Conservation (phyloP, 2,888 invertebrate genomes). For the Drosophila emarginata region DNA sequence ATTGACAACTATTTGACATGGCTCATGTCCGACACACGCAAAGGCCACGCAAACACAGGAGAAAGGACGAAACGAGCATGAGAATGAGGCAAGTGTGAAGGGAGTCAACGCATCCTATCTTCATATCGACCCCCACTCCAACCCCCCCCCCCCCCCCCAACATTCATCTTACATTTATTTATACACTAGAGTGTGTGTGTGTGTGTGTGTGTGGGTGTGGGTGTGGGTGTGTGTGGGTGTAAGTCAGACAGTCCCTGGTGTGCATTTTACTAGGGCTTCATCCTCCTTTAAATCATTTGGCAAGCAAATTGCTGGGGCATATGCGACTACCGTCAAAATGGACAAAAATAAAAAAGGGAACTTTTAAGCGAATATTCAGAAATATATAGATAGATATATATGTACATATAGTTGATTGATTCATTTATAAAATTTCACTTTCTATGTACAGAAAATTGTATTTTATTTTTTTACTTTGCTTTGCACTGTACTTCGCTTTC, state of each 20-base stretch:
- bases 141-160: too few relatives aligned
- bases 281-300: slow-evolving; percentile 34
- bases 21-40: slow-evolving; percentile 73
- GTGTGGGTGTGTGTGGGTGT: too few relatives aligned
- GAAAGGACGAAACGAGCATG: not conserved
- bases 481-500: not conserved
- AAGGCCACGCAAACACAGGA: slow-evolving; percentile 47
- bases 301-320: slow-evolving; percentile 14
- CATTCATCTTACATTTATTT: not conserved
- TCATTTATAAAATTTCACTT: slow-evolving; percentile 15
- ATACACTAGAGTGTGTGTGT: slow-evolving; percentile 14
- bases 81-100: not conserved
- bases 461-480: not conserved
- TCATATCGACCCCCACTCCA: too few relatives aligned
- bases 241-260: slow-evolving; percentile 63
- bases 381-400: not conserved
- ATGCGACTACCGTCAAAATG: not conserved
- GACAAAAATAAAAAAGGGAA: not conserved
- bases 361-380: not conserved
- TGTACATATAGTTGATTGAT: not conserved
- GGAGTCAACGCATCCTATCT: too few relatives aligned
- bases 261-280: slow-evolving; percentile 62
- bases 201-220: not conserved
- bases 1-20: slow-evolving; percentile 78
- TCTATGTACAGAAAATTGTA: not conserved